Conservation (phyloP, 2,888 invertebrate genomes). For the Drosophila prostipennis region DNA sequence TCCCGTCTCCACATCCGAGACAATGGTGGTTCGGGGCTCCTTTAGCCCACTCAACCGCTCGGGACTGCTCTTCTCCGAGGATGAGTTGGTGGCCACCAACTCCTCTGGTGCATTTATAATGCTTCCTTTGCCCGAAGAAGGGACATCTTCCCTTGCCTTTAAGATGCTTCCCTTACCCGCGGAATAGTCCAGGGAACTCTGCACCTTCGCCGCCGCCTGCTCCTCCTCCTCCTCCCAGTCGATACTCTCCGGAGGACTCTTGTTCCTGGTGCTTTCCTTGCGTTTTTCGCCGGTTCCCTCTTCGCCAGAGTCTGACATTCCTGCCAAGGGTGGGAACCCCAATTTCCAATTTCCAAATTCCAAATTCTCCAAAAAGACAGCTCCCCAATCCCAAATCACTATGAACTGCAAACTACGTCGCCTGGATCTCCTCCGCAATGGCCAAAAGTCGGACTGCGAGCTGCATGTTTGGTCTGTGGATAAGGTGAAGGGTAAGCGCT, state of each 20-base stretch:
- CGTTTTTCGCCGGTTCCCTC: neutral
- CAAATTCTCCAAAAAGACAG: slow-evolving; percentile 26
- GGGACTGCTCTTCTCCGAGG: neutral
- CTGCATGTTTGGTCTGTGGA: slow-evolving; percentile 45
- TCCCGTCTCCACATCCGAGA: neutral
- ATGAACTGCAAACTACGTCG: slow-evolving; percentile 67
- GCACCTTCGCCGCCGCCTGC: no score
- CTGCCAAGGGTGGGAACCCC: slow-evolving; percentile 2
- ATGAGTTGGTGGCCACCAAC: neutral
- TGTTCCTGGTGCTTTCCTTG: neutral
- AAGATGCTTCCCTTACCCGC: no score
- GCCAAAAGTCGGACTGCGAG: slow-evolving; percentile 58
- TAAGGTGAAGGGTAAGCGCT: slow-evolving; percentile 3
- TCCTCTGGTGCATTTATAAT: neutral
- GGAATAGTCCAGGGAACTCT: no score
- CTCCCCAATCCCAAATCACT: neutral
- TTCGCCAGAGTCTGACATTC: slow-evolving; percentile 19
- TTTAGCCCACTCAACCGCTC: neutral
- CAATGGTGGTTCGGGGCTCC: neutral
- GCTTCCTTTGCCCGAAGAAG: no score
- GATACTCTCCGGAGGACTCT: neutral
- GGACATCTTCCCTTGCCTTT: no score
- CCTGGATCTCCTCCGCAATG: slow-evolving; percentile 54
- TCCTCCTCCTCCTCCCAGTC: neutral
- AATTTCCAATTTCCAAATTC: slow-evolving; percentile 10